Evolutionary conservation across 2,797 vertebrate species (phyloP), one percentile per base, ranked within the genome.

Genomic region (Cephalopachus bancanus): DNA sequence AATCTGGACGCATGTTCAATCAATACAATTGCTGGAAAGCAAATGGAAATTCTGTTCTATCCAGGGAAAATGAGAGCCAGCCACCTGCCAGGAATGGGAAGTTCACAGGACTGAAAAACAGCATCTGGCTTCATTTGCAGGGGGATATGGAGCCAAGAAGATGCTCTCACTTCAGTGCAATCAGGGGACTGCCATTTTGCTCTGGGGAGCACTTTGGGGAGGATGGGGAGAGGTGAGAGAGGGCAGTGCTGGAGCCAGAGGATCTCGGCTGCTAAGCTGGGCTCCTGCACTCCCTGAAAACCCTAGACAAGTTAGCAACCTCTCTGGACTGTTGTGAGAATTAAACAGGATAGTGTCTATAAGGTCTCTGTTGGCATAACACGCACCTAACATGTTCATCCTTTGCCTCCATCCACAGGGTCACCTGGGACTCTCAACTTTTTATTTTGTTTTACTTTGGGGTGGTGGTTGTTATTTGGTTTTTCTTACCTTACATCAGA

Each of bases 1-100:
- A 1, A 37, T 9, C 30, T 14, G n/a, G 49, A 83, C 49, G 3
- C 4, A 1, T 3, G 20, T 10, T 81, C 71, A 26, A 5, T 78
- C 76, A 3, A 22, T 10, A 57, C 59, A 51, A 85, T 76, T 83
- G 92, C 93, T 93, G 55, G 86, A 97, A 96, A 95, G 96, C 89
- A 53, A 65, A 67, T 67, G 72, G 37, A 96, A 93, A 75, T 57
- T 49, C 0, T 22, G 19, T 57, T 95, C 93, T 71, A 26, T 78
- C 76, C 26, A 96, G 92, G 91, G 72, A 90, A 65, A 87, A 65
- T 19, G 53, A 80, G 26, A 91, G 16, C 33, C 59, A 87, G 24
- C 30, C 57, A 20, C 26, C 72, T 74, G 81, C 64, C 83, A 89
- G 84, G 19, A 87, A 87, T 69, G 89, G 72, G 57, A 83, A 79